Percentiles rank a stretch among this genome's conserved stretches.
Evolutionary conservation across 2,797 vertebrate species (phyloP).

Genomic region (Esox masquinongy): DNA sequence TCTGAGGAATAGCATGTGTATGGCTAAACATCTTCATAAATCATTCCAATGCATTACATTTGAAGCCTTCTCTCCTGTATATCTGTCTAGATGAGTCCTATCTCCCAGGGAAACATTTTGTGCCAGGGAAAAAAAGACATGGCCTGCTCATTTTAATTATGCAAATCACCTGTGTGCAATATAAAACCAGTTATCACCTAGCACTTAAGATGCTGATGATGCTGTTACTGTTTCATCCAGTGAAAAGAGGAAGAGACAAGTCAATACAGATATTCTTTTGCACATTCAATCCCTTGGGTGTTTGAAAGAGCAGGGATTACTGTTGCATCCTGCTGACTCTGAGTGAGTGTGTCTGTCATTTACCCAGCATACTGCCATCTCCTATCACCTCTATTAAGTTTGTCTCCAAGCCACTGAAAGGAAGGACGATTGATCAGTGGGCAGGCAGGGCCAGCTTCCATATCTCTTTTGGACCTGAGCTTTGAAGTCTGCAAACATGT

Average conservation of each 20-base stretch:
- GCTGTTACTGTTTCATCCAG: slow-evolving; percentile 6
- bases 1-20: background rate
- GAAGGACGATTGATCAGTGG: slow-evolving; percentile 55
- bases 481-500: slow-evolving; percentile 58
- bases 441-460: slow-evolving; percentile 57
- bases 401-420: slow-evolving; percentile 47
- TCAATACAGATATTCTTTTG: slow-evolving; percentile 24
- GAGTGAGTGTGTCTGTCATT: slow-evolving; percentile 19
- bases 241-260: slow-evolving; percentile 36
- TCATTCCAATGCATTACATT: background rate
- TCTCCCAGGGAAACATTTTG: background rate
- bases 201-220: slow-evolving; percentile 11
- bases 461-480: slow-evolving; percentile 39
- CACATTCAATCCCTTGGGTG: slow-evolving; percentile 37
- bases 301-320: slow-evolving; percentile 56
- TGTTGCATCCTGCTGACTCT: slow-evolving; percentile 40
- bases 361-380: slow-evolving; percentile 30
- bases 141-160: background rate
- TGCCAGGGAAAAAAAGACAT: background rate
- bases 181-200: slow-evolving; percentile 10
- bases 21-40: background rate
- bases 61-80: background rate
- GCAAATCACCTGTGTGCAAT: slow-evolving; percentile 1
- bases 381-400: slow-evolving; percentile 64
- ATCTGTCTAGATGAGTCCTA: background rate